Evolutionary conservation across 2,113 vertebrate species (phyloP).

Genomic region (Poeciliopsis retropinna): DNA sequence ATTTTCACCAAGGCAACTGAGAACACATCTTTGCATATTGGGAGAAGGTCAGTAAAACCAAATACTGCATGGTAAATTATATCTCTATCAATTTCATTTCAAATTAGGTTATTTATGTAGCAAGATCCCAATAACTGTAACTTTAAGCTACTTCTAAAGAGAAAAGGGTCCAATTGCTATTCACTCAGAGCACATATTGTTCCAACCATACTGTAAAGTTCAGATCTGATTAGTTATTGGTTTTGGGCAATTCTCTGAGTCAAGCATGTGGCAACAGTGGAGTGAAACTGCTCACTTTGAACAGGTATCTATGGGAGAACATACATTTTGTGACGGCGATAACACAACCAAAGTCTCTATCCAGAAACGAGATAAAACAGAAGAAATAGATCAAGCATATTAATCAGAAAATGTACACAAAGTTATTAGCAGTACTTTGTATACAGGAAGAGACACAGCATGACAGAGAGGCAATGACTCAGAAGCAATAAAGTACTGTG

Average conservation of each 20-base stretch:
- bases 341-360: neutral
- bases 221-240: no score
- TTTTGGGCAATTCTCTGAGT: no score
- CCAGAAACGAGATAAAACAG: neutral
- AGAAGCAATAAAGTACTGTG: neutral
- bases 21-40: constrained; percentile 16
- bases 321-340: neutral
- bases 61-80: constrained; percentile 25
- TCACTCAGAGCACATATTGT: no score
- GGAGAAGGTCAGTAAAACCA: constrained; percentile 23
- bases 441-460: neutral
- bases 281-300: neutral
- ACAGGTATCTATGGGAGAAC: neutral
- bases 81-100: neutral
- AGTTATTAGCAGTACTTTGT: neutral
- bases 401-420: neutral
- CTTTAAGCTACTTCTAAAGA: neutral
- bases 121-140: neutral
- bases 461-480: neutral
- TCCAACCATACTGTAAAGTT: no score
- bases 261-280: neutral
- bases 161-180: neutral
- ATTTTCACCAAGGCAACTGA: neutral
- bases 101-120: neutral
- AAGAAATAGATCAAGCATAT: neutral